Evolutionary conservation across 2,888 invertebrate genomes (phyloP), one percentile per base, ranked within the genome.

Genomic region (Poecilus cupreus): DNA sequence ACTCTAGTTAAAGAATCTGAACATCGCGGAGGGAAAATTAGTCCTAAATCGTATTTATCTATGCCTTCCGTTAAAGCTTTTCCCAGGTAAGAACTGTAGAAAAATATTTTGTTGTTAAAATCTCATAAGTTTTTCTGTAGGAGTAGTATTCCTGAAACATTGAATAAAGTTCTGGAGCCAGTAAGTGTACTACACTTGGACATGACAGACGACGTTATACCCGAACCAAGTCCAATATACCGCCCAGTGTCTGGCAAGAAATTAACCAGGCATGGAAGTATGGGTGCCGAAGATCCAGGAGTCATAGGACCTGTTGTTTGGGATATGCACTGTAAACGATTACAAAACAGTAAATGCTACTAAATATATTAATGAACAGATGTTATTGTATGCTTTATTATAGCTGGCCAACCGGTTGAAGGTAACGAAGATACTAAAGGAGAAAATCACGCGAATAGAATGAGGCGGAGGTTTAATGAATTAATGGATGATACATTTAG

Each of bases 41-140:
- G 89, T 82, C 89, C 96, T 0, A 95, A 95, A 64, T 96, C 96
- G 0, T 96, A 95, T 86, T 91, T 96, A 3, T 96, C 96, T 0
- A 96, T 96, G 96, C 95, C 95, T 20, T 96, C 96, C 1, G 94
- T 96, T 8, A 94, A 94, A 86, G 93, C 94, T n/a, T 96, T 96
- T 86, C 96, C 96, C 0, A 94, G 94, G 91, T 93, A 39, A 70
- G 11, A 24, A 11, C 20, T n/a, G 22, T 24, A 46, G 1, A 20
- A n/a, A 70, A 70, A 18, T 16, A 39, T 18, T 54, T 70, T 18
- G n/a, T n/a, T n/a, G n/a, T n/a, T n/a, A n/a, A n/a, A n/a, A n/a
- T n/a, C n/a, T n/a, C n/a, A n/a, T n/a, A n/a, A n/a, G n/a, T 13
- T 2, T 70, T n/a, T 70, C 86, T 87, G 37, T 88, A 94, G 94